Percentiles rank a stretch among this genome's conserved stretches.
These are phyloP conservation scores for Serrognathus titanus DNA, from an alignment of 2,888 invertebrate species.

Conservation along the genomic window DNA sequence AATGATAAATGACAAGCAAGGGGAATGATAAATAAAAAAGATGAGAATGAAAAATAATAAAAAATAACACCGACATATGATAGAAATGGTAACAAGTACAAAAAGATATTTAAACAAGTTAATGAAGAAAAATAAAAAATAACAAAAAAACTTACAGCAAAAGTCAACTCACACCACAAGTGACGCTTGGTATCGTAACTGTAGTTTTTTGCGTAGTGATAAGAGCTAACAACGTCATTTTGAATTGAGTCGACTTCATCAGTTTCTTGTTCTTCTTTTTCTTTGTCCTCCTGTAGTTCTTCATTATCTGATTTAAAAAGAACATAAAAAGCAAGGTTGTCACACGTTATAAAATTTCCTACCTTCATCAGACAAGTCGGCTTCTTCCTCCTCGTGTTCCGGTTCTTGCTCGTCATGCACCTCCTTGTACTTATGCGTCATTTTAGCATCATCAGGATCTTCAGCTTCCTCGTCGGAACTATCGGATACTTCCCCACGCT, in stretches of 20 bases:
- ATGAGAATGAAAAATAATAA: constrained; percentile 1
- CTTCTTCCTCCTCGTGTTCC: constrained; percentile 47
- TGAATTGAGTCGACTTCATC: constrained; percentile 15
- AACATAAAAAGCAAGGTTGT: neutral
- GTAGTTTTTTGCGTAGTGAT: constrained; percentile 54
- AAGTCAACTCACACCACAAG: constrained; percentile 81
- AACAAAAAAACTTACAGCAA: constrained; percentile 55
- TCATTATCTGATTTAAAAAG: too few relatives aligned
- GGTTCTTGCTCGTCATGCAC: constrained; percentile 52
- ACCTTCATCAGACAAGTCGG: constrained; percentile 44
- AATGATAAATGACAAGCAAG: too few relatives aligned
- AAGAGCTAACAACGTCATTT: constrained; percentile 37
- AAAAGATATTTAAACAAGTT: too few relatives aligned
- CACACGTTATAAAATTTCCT: neutral
- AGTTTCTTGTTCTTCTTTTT: constrained; percentile 29
- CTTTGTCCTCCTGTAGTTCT: neutral
- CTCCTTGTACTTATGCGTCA: constrained; percentile 40
- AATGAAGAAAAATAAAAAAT: neutral
- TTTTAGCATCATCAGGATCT: constrained; percentile 54
- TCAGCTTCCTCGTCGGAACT: constrained; percentile 69
- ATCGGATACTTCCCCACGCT: constrained; percentile 34
- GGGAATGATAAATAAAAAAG: too few relatives aligned
- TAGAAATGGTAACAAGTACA: too few relatives aligned
- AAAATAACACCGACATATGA: too few relatives aligned
- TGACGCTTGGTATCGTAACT: constrained; percentile 71